A percentile compares a stretch with the other conserved stretches of the same genome.
These are phyloP conservation scores for Philaethria dido DNA, from an alignment of 2,888 invertebrate species.

Conservation along the genomic window DNA sequence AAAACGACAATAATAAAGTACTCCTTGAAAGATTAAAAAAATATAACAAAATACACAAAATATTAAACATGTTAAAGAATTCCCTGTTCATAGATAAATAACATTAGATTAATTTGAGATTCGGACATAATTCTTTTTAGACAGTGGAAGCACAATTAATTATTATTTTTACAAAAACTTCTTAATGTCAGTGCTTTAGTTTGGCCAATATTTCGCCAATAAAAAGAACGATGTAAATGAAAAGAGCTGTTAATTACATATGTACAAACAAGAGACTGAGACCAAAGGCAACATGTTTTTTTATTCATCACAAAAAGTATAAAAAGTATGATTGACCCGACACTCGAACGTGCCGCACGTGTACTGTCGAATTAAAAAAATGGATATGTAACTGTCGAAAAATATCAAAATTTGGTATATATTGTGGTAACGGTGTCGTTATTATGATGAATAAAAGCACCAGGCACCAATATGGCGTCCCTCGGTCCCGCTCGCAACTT, in stretches of 20 bases:
- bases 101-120: conserved; percentile 40
- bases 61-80: conserved; percentile 3
- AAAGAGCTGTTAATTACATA: conserved; percentile 75
- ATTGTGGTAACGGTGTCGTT: conserved; percentile 25
- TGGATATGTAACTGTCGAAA: conserved; percentile 9
- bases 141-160: conserved; percentile 29
- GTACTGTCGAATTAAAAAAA: conserved; percentile 6
- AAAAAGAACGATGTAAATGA: conserved; percentile 55
- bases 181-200: conserved; percentile 42
- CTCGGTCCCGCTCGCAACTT: conserved; percentile 65
- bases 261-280: conserved; percentile 76
- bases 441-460: conserved; percentile 69
- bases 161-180: conserved; percentile 35
- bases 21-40: conserved; percentile 12
- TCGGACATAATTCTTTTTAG: conserved; percentile 37
- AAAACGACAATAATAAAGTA: conserved; percentile 8
- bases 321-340: conserved; percentile 1
- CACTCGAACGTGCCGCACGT: conserved; percentile 8
- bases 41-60: conserved; percentile 13
- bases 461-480: conserved; percentile 80
- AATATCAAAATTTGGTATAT: conserved; percentile 23
- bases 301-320: conserved; percentile 65
- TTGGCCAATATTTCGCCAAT: conserved; percentile 36
- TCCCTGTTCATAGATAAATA: conserved; percentile 14
- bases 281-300: conserved; percentile 65